Percentiles rank a stretch among this genome's conserved stretches.
Evolutionary conservation across 2,888 invertebrate genomes (phyloP).

Genomic region (Cartodere bifasciata): DNA sequence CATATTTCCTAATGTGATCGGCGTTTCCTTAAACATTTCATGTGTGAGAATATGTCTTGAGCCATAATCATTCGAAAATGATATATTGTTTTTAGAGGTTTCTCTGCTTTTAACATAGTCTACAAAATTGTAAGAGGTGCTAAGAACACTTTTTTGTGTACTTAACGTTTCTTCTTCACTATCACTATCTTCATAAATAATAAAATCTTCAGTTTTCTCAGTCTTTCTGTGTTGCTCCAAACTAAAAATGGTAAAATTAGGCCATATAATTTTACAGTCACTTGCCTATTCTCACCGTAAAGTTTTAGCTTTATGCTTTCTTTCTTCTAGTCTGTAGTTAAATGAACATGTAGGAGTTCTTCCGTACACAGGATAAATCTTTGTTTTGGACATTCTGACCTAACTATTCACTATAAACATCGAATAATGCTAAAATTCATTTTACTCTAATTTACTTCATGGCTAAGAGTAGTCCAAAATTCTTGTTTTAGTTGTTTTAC

Average conservation of each 20-base stretch:
- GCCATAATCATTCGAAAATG: slow-evolving; percentile 66
- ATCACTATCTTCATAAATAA: slow-evolving; percentile 78
- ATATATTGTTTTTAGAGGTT: slow-evolving; percentile 55
- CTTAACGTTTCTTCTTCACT: slow-evolving; percentile 71
- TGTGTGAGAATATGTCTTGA: slow-evolving; percentile 80
- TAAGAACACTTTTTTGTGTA: slow-evolving; percentile 58
- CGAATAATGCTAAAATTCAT: no score
- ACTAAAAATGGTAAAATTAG: slow-evolving; percentile 26
- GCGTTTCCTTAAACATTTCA: slow-evolving; percentile 77
- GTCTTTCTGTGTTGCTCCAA: slow-evolving; percentile 64
- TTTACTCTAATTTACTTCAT: no score
- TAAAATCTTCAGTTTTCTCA: slow-evolving; percentile 82
- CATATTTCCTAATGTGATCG: slow-evolving; percentile 71
- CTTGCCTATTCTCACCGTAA: slow-evolving; percentile 34
- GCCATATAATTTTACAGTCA: not conserved
- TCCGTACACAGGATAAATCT: slow-evolving; percentile 58
- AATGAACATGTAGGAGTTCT: slow-evolving; percentile 67
- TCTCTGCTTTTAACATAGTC: slow-evolving; percentile 74
- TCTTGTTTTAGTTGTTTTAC: no score
- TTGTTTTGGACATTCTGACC: slow-evolving; percentile 63
- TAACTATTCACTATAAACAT: no score
- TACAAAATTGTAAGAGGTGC: slow-evolving; percentile 74
- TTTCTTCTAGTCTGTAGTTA: slow-evolving; percentile 57
- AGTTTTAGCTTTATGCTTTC: slow-evolving; percentile 52
- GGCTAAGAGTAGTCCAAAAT: no score